phyloP scores from a whole-genome alignment of 37 sponge, comb jelly and placozoan genomes.

The Aplysina aerophoba region DNA sequence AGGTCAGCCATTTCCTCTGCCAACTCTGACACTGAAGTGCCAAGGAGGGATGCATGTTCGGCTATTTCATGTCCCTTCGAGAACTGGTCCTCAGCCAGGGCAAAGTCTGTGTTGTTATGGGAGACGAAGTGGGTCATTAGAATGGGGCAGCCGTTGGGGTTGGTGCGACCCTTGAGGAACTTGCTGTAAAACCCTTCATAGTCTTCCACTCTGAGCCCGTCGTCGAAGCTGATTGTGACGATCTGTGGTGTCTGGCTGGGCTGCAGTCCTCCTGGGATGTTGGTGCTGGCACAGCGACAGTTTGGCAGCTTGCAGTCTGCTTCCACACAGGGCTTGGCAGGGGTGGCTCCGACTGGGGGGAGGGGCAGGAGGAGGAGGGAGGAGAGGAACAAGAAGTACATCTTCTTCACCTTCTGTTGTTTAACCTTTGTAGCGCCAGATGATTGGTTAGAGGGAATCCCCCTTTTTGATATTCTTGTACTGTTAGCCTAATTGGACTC shows the following conservation, averaged over 20 bases:
- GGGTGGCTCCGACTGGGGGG: not conserved
- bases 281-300: slow-evolving; percentile 57
- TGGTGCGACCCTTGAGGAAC: slow-evolving; percentile 27
- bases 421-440: too few relatives aligned
- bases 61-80: slow-evolving; percentile 49
- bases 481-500: too few relatives aligned
- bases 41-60: slow-evolving; percentile 51
- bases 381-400: too few relatives aligned
- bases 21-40: slow-evolving; percentile 46
- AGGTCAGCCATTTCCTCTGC: slow-evolving; percentile 48
- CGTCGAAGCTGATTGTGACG: slow-evolving; percentile 52
- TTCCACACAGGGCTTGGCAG: slow-evolving; percentile 41
- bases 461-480: too few relatives aligned
- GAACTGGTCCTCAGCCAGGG: slow-evolving; percentile 58
- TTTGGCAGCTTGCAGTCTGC: slow-evolving; percentile 45
- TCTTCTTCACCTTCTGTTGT: too few relatives aligned
- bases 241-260: slow-evolving; percentile 50
- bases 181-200: slow-evolving; percentile 39
- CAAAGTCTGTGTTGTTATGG: slow-evolving; percentile 57
- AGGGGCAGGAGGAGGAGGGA: too few relatives aligned
- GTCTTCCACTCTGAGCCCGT: slow-evolving; percentile 42
- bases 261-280: slow-evolving; percentile 55
- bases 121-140: slow-evolving; percentile 49
- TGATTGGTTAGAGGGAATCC: too few relatives aligned
- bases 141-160: slow-evolving; percentile 65